Conservation (phyloP, 2,797 vertebrate species). For the Acanthurus lineatus region DNA sequence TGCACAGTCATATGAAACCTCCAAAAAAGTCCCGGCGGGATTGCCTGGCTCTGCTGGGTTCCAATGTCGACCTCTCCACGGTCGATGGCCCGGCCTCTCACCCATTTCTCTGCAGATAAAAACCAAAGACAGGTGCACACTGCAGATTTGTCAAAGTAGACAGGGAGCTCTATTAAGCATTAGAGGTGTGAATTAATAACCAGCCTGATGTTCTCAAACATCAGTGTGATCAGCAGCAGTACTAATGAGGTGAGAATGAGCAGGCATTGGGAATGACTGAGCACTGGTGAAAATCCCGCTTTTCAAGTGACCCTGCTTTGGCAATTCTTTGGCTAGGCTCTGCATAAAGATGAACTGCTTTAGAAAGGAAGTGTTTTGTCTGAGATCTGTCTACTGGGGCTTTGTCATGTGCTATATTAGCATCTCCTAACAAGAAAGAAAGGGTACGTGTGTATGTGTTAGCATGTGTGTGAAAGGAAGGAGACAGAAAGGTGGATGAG, state of each 20-base stretch:
- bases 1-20: constrained; percentile 95
- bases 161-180: constrained; percentile 44
- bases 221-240: constrained; percentile 62
- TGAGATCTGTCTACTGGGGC: constrained; percentile 67
- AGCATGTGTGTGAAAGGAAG: constrained; percentile 37
- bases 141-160: constrained; percentile 55
- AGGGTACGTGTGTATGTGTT: constrained; percentile 22
- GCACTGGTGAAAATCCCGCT: constrained; percentile 57
- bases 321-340: constrained; percentile 60
- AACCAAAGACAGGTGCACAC: constrained; percentile 41
- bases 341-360: constrained; percentile 78
- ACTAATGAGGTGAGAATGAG: constrained; percentile 76
- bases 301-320: constrained; percentile 50
- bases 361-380: constrained; percentile 74
- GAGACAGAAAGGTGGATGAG: constrained; percentile 41
- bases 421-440: constrained; percentile 76
- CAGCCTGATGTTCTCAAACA: constrained; percentile 63
- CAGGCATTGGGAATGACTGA: constrained; percentile 65
- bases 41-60: constrained; percentile 93
- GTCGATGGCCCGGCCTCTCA: constrained; percentile 94
- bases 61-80: constrained; percentile 95
- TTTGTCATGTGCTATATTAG: constrained; percentile 79
- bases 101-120: constrained; percentile 85
- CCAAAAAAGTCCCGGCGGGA: constrained; percentile 97
- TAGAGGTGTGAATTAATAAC: constrained; percentile 67